Evolutionary conservation across 2,113 vertebrate species (phyloP), one percentile per base, ranked within the genome.

Genomic region (Neodon shergylaensis): DNA sequence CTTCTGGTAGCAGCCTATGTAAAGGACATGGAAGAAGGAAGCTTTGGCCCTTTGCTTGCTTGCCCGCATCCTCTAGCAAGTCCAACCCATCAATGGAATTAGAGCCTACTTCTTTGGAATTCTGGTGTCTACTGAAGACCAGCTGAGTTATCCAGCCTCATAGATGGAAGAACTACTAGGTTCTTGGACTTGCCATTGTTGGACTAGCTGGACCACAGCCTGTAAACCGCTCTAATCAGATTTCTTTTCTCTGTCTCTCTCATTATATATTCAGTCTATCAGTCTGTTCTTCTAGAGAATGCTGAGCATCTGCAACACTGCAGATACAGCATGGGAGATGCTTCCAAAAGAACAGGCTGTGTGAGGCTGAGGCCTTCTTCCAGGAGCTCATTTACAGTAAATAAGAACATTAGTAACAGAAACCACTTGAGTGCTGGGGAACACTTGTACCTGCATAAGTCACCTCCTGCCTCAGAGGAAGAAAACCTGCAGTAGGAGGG

Each of bases 361-460:
- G 63, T 11, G 39, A 74, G n/a, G 21, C 10, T 0, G 9, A 90
- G 73, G 47, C 54, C 28, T n/a, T 91, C 72, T 83, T 88, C 7
- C 14, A 54, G 49, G 42, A 83, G n/a, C 33, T 61, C 31, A 61
- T 77, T 94, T 95, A 72, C 81, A 88, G 42, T 72, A 82, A 95
- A 54, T 63, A 52, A 39, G 63, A 65, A 66, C 54, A 79, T 3
- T 8, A 72, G 19, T 77, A 31, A 39, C 74, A 63, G 58, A 39
- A 54, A 47, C 68, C 68, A 49, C 49, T 47, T 54, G 54, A 74
- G n/a, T 33, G 58, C 14, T 28, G 26, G 49, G 33, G 7, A 6
- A 58, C 65, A 49, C 6, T 1, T 13, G 28, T 33, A 49, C 63
- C n/a, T 84, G 11, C 58, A 21, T 39, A 54, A 90, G 28, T 79